Evolutionary conservation across 1,140 invertebrate genomes (phyloP).

Genomic region (Heliconius himera): DNA sequence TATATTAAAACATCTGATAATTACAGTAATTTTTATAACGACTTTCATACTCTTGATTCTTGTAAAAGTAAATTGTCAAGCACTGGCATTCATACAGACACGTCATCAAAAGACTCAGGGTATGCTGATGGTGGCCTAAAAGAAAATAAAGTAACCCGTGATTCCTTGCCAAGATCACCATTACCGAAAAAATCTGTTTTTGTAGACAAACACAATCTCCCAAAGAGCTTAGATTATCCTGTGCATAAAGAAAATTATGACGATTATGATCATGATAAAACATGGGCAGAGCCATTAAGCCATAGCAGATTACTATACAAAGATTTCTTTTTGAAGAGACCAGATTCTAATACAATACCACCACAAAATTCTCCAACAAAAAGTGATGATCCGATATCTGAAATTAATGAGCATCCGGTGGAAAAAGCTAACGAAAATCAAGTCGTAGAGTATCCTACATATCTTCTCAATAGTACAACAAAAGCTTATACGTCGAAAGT

Average conservation of each 20-base stretch:
- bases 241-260: conserved; percentile 54
- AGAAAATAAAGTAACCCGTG: conserved; percentile 61
- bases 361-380: conserved; percentile 67
- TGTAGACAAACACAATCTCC: conserved; percentile 51
- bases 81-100: conserved; percentile 62
- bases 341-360: conserved; percentile 62
- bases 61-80: conserved; percentile 62
- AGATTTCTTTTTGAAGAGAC: conserved; percentile 74
- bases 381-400: conserved; percentile 42
- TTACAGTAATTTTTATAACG: conserved; percentile 69
- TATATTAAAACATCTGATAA: conserved; percentile 54
- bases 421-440: conserved; percentile 47
- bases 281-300: conserved; percentile 62
- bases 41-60: conserved; percentile 53
- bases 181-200: conserved; percentile 51
- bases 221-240: conserved; percentile 64
- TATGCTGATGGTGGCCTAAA: conserved; percentile 64
- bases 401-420: conserved; percentile 44
- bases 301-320: conserved; percentile 73
- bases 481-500: conserved; percentile 80
- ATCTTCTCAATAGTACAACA: conserved; percentile 71
- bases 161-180: conserved; percentile 58
- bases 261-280: conserved; percentile 52
- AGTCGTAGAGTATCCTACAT: conserved; percentile 70
- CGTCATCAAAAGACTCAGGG: conserved; percentile 74